phyloP scores from a whole-genome alignment of 1,140 invertebrate species.

The Lordiphosa collinella region DNA sequence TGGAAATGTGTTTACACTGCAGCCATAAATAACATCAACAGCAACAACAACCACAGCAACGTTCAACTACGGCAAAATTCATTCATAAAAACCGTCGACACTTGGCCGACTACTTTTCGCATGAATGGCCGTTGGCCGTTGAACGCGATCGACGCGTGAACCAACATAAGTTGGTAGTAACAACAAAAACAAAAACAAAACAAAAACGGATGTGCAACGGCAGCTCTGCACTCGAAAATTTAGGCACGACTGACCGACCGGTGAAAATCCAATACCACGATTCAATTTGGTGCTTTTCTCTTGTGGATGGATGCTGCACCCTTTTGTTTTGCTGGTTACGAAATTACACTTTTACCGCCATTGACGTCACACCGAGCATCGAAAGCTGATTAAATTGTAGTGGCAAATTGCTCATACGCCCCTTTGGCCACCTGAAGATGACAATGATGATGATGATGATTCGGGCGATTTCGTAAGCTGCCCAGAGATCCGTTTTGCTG shows the following conservation, averaged over 20 bases:
- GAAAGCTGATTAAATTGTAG: conserved; percentile 64
- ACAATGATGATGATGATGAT: conserved; percentile 56
- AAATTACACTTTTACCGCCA: conserved; percentile 64
- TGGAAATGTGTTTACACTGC: conserved; percentile 60
- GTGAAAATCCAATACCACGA: conserved; percentile 59
- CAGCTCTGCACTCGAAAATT: conserved; percentile 47
- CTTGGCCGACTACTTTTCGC: conserved; percentile 60
- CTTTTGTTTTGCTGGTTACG: conserved; percentile 40
- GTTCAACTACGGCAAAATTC: conserved; percentile 62
- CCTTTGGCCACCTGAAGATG: conserved; percentile 16
- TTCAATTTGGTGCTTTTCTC: conserved; percentile 45
- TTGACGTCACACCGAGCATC: conserved; percentile 55
- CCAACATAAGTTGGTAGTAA: conserved; percentile 54
- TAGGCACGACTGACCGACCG: conserved; percentile 27
- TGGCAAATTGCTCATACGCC: conserved; percentile 68
- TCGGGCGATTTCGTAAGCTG: conserved; percentile 57
- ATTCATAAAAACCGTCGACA: conserved; percentile 63
- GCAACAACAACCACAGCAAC: conserved; percentile 22
- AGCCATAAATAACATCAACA: conserved; percentile 41
- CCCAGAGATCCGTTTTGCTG: conserved; percentile 60
- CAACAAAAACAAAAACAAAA: neutral
- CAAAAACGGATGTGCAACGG: conserved; percentile 44
- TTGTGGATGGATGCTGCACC: conserved; percentile 47
- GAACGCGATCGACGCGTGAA: conserved; percentile 46
- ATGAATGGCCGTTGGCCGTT: conserved; percentile 58